Percentiles rank a stretch among this genome's conserved stretches.
phyloP scores from a whole-genome alignment of 2,888 invertebrate species.

The Nasonovia ribisnigri region DNA sequence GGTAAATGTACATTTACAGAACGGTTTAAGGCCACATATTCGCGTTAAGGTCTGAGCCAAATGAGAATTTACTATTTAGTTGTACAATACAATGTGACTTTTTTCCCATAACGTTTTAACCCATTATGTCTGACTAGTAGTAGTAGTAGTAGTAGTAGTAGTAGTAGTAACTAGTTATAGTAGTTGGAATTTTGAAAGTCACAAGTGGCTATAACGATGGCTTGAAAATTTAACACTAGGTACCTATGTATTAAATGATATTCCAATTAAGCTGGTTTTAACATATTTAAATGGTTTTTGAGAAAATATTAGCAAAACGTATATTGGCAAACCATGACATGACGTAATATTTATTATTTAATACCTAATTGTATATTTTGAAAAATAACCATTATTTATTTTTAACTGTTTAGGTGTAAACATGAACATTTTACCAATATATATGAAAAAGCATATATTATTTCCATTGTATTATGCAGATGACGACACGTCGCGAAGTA shows the following conservation, averaged over 20 bases:
- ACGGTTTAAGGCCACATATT: neutral
- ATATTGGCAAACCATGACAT: neutral
- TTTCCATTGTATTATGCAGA: neutral
- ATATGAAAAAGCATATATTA: neutral
- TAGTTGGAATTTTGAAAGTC: neutral
- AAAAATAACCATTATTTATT: neutral
- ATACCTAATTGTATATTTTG: neutral
- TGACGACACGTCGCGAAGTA: too few species aligned
- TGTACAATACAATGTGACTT: neutral
- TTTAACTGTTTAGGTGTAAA: neutral
- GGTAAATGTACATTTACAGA: neutral
- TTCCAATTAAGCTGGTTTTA: neutral
- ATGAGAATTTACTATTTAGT: neutral
- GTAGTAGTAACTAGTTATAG: neutral
- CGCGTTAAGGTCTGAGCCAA: neutral
- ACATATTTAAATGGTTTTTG: neutral
- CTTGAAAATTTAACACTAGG: neutral
- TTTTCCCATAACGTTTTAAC: neutral
- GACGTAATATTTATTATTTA: neutral
- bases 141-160: neutral
- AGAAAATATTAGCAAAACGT: neutral
- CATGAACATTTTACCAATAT: neutral
- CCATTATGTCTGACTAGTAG: neutral
- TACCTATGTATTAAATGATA: neutral
- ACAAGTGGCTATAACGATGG: neutral